Percentiles rank a stretch among this genome's conserved stretches.
Evolutionary conservation across 2,113 vertebrate genomes (phyloP).

Genomic region (Indicator maculatus): DNA sequence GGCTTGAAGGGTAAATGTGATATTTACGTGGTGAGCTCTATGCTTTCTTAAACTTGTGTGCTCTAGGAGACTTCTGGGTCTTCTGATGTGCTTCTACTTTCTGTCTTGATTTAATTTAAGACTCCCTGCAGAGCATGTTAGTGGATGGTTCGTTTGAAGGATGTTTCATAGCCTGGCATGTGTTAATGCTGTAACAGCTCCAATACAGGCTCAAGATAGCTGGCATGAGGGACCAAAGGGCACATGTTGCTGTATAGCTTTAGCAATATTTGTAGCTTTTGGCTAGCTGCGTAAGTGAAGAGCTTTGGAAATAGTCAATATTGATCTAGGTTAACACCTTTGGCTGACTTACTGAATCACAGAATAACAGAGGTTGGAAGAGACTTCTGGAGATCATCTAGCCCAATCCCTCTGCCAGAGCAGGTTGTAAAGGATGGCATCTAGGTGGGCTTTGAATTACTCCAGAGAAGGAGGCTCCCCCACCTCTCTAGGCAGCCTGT

Average conservation of each 20-base stretch:
- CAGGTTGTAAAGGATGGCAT: too few species aligned
- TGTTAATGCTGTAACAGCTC: neutral
- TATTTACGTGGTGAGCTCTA: neutral
- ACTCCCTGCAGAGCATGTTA: neutral
- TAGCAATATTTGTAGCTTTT: conserved; percentile 6
- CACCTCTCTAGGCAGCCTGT: too few species aligned
- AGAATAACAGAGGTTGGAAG: too few species aligned
- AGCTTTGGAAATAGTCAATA: conserved; percentile 20
- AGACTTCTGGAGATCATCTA: too few species aligned
- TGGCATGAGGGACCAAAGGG: neutral
- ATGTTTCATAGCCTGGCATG: neutral
- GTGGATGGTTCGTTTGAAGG: neutral
- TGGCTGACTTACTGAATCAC: neutral
- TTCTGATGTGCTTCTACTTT: neutral
- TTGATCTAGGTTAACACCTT: neutral
- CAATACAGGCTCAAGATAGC: neutral
- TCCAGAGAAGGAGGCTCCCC: too few species aligned
- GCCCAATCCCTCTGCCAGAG: too few species aligned
- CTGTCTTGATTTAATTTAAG: neutral
- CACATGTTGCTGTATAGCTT: neutral
- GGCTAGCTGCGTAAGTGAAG: neutral
- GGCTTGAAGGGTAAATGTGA: neutral
- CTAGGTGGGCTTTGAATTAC: too few species aligned
- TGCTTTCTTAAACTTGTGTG: neutral
- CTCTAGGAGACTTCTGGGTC: neutral